These are phyloP conservation scores for Ferrisia virgata DNA, from an alignment of 2,888 invertebrate genomes.

Conservation along the genomic window DNA sequence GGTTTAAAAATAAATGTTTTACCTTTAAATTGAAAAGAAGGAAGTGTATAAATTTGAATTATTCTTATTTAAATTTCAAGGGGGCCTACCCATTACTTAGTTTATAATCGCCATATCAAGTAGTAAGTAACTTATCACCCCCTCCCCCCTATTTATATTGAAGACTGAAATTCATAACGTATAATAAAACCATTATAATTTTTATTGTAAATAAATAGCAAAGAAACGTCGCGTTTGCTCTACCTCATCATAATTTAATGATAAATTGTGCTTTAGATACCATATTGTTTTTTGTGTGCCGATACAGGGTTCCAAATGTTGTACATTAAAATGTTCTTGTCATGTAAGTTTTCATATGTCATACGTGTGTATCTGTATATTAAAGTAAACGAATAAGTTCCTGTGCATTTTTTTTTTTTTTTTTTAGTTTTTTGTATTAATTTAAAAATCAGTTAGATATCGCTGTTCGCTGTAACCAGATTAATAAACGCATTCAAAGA, in stretches of 20 bases:
- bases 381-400: slow-evolving; percentile 33
- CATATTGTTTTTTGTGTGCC: neutral
- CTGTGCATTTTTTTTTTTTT: slow-evolving; percentile 19
- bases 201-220: neutral
- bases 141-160: neutral
- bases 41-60: too few species aligned
- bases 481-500: slow-evolving; percentile 29
- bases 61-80: too few species aligned
- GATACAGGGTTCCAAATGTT: neutral
- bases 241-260: neutral
- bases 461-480: slow-evolving; percentile 34
- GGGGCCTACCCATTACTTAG: too few species aligned
- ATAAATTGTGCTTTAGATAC: neutral
- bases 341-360: neutral
- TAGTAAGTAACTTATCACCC: neutral
- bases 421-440: slow-evolving; percentile 33
- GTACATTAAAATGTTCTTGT: slow-evolving; percentile 34
- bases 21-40: too few species aligned
- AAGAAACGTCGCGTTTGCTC: neutral
- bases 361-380: neutral
- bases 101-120: neutral
- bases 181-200: neutral
- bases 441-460: neutral
- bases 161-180: neutral
- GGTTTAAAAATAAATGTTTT: too few species aligned